Evolutionary conservation across 2,888 invertebrate species (phyloP).

Genomic region (Tortricodes alternella): DNA sequence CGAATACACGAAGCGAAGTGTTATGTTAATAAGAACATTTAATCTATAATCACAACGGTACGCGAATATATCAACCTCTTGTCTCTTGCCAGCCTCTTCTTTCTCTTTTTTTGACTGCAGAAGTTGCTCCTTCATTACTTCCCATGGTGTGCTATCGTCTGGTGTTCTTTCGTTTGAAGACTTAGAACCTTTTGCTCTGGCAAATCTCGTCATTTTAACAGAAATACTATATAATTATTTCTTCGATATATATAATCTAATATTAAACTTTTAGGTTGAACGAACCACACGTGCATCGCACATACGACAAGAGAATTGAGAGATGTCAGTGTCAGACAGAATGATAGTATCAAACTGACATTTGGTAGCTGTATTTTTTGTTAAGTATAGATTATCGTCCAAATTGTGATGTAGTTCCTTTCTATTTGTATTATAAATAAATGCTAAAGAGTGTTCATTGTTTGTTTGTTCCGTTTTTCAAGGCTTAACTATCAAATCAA

Average conservation of each 20-base stretch:
- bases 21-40: not conserved
- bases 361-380: not conserved
- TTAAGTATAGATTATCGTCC: no score
- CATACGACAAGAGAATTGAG: no score
- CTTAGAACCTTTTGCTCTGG: conserved; percentile 89
- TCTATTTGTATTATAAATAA: no score
- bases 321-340: no score
- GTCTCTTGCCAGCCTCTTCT: conserved; percentile 64
- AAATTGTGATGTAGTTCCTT: no score
- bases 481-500: no score
- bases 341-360: not conserved
- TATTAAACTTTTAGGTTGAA: not conserved
- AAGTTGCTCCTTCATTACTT: conserved; percentile 86
- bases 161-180: conserved; percentile 87
- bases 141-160: conserved; percentile 88
- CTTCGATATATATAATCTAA: not conserved
- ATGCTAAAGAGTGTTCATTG: no score
- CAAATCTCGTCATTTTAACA: conserved; percentile 86
- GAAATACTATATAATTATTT: not conserved
- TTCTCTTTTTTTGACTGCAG: conserved; percentile 74
- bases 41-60: no score
- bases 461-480: no score
- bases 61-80: no score
- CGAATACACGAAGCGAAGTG: not conserved
- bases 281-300: no score